phyloP scores from a whole-genome alignment of 1,140 invertebrate species.

The Zaprionus ghesquierei region DNA sequence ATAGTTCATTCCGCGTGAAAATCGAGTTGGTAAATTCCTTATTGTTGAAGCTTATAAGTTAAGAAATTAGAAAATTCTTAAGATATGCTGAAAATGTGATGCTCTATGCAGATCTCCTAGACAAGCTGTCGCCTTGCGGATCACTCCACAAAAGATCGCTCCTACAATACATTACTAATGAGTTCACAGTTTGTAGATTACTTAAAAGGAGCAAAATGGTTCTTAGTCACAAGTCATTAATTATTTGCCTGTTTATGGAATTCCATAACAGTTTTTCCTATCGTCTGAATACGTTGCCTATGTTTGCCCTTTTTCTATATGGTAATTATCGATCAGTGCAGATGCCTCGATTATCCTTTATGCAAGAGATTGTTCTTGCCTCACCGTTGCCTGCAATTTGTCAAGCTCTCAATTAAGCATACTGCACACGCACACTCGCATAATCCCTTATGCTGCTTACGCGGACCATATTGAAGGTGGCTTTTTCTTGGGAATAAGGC shows the following conservation, averaged over 20 bases:
- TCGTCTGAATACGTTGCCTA: neutral
- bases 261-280: neutral
- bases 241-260: neutral
- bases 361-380: neutral
- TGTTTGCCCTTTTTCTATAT: neutral
- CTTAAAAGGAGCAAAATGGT: neutral
- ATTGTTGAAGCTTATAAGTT: too few species aligned
- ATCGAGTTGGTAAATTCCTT: too few species aligned
- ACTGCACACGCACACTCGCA: slow-evolving; percentile 14
- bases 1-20: too few species aligned
- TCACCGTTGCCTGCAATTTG: neutral
- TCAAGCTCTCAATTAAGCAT: slow-evolving; percentile 1
- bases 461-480: slow-evolving; percentile 11
- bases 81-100: neutral
- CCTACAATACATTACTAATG: neutral
- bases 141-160: neutral
- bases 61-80: neutral
- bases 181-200: neutral
- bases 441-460: slow-evolving; percentile 28
- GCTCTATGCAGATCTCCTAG: neutral
- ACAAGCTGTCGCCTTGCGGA: neutral
- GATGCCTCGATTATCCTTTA: neutral
- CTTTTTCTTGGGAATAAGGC: slow-evolving; percentile 32
- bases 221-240: neutral
- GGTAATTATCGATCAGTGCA: neutral